Evolutionary conservation across 2,888 invertebrate genomes (phyloP).

Genomic region (Elgonia sp.): DNA sequence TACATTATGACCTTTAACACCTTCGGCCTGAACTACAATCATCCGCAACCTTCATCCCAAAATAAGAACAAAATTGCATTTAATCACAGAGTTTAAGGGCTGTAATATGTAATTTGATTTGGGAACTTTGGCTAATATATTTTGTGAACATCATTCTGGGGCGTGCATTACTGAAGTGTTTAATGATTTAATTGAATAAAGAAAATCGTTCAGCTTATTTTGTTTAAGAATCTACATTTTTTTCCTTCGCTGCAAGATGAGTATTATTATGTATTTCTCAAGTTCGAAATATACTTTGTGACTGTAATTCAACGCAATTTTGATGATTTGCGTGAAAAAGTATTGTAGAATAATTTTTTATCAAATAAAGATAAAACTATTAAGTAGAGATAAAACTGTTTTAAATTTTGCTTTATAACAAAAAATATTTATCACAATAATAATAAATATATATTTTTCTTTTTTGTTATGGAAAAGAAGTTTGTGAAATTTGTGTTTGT

Average conservation of each 20-base stretch:
- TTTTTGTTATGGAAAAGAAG: too few relatives aligned
- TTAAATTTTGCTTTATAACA: too few relatives aligned
- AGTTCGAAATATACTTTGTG: background rate
- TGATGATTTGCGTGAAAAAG: constrained; percentile 3
- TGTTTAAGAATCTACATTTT: background rate
- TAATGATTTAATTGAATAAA: constrained; percentile 60
- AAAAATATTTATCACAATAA: too few relatives aligned
- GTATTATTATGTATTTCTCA: constrained; percentile 17
- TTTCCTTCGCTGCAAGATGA: background rate
- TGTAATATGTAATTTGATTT: constrained; percentile 51
- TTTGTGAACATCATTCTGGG: constrained; percentile 18
- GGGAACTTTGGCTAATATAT: constrained; percentile 51
- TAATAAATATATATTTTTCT: too few relatives aligned
- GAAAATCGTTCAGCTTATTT: constrained; percentile 22
- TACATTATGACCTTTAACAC: constrained; percentile 43
- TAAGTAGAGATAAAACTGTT: too few relatives aligned
- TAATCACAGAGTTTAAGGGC: constrained; percentile 44
- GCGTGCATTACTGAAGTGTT: constrained; percentile 38
- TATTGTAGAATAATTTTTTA: too few relatives aligned
- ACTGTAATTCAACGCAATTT: constrained; percentile 1
- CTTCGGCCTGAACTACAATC: constrained; percentile 47
- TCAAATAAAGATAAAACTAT: too few relatives aligned
- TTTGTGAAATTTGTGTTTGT: too few relatives aligned
- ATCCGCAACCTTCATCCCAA: constrained; percentile 47
- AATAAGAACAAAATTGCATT: constrained; percentile 30